Evolutionary conservation across 2,113 vertebrate species (phyloP).

Genomic region (Grammomys surdaster): DNA sequence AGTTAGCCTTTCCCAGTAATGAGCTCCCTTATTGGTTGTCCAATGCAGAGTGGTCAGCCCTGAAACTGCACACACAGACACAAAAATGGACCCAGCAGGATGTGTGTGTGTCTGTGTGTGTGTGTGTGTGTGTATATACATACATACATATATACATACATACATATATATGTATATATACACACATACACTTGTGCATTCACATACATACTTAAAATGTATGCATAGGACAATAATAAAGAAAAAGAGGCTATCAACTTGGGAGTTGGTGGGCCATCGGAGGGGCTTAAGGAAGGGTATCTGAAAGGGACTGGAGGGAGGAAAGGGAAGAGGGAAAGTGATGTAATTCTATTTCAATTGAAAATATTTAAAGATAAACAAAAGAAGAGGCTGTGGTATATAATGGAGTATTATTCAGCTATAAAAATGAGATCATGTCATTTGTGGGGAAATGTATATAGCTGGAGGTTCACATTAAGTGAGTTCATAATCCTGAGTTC

Average conservation of each 20-base stretch:
- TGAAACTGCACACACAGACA: background rate
- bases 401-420: background rate
- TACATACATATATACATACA: too few species aligned
- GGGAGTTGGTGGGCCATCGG: background rate
- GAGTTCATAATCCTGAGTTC: background rate
- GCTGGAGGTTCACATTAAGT: background rate
- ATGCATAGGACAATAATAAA: background rate
- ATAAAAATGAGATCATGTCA: background rate
- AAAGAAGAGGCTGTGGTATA: background rate
- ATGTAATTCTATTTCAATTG: background rate
- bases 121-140: too few species aligned
- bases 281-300: background rate
- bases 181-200: background rate
- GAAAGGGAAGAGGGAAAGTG: background rate
- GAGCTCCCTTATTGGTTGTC: background rate
- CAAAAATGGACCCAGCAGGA: background rate
- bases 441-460: background rate
- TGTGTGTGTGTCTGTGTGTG: too few species aligned
- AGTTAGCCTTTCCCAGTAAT: background rate
- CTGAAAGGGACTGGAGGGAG: background rate
- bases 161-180: background rate
- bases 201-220: background rate
- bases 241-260: background rate
- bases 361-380: background rate
- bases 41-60: background rate